Percentiles rank a stretch among this genome's conserved stretches.
Evolutionary conservation across 2,797 vertebrate genomes (phyloP).

Genomic region (Alosa sapidissima): DNA sequence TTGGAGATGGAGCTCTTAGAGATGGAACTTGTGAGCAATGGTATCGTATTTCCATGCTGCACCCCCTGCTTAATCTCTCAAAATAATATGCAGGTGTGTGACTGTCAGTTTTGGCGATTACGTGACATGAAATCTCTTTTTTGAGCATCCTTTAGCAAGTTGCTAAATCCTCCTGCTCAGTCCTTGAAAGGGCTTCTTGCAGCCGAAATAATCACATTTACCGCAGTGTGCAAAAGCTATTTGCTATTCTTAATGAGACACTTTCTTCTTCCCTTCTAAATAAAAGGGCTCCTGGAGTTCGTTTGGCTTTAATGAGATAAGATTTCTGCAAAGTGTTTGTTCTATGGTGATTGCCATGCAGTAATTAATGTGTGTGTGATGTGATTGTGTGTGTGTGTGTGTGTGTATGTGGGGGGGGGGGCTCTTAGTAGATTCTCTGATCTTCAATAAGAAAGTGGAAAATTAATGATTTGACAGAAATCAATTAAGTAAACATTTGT

Average conservation of each 20-base stretch:
- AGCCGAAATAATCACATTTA: conserved; percentile 35
- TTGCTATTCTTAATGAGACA: conserved; percentile 31
- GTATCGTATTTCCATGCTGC: background rate
- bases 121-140: background rate
- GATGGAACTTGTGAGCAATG: background rate
- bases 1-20: background rate
- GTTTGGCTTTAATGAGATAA: conserved; percentile 26
- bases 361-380: conserved; percentile 22
- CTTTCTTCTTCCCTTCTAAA: conserved; percentile 22
- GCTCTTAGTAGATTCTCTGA: background rate
- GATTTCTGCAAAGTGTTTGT: conserved; percentile 32
- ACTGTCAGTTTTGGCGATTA: background rate
- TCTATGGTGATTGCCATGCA: background rate
- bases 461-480: background rate
- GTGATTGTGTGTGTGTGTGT: background rate
- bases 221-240: conserved; percentile 37
- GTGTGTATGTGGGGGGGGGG: background rate
- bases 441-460: background rate
- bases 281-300: conserved; percentile 26
- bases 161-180: background rate
- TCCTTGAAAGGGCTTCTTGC: conserved; percentile 32
- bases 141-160: background rate
- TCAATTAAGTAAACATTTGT: too few species aligned
- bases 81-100: background rate
- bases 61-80: background rate